Conservation (phyloP, 2,888 invertebrate species). For the Oscheius sp. region DNA sequence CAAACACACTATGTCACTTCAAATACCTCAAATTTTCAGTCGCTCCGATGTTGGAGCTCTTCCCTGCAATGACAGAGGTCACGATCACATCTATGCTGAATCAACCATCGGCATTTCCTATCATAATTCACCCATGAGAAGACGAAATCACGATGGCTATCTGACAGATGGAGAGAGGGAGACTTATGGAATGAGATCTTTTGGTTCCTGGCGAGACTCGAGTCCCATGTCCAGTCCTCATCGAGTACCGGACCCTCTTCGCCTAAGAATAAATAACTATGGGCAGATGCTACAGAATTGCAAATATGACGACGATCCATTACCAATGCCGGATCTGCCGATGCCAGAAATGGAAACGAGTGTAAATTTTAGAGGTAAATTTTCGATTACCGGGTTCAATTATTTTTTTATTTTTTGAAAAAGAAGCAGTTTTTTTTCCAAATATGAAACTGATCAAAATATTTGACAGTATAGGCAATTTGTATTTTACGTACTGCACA, state of each 20-base stretch:
- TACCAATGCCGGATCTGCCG: slow-evolving; percentile 18
- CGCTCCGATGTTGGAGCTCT: slow-evolving; percentile 39
- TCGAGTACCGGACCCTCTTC: slow-evolving; percentile 50
- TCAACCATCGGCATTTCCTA: slow-evolving; percentile 32
- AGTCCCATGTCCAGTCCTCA: slow-evolving; percentile 31
- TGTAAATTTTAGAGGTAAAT: slow-evolving; percentile 20
- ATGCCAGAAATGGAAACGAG: slow-evolving; percentile 16
- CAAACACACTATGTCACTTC: too few relatives aligned
- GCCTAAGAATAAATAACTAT: slow-evolving; percentile 60
- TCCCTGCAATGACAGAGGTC: slow-evolving; percentile 11
- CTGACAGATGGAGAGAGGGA: slow-evolving; percentile 25
- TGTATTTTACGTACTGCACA: too few relatives aligned
- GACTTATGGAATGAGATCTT: slow-evolving; percentile 41
- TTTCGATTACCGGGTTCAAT: too few relatives aligned
- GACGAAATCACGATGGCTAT: slow-evolving; percentile 21
- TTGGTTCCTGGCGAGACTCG: slow-evolving; percentile 40
- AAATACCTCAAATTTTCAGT: slow-evolving; percentile 26
- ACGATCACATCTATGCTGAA: slow-evolving; percentile 50
- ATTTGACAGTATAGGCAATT: too few relatives aligned
- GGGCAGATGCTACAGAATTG: slow-evolving; percentile 56
- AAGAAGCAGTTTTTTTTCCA: too few relatives aligned
- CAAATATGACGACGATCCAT: slow-evolving; percentile 35
- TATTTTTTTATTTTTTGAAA: too few relatives aligned
- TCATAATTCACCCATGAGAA: slow-evolving; percentile 24
- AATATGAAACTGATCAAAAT: too few relatives aligned